Evolutionary conservation across 2,797 vertebrate genomes (phyloP), one percentile per base, ranked within the genome.

Genomic region (Sebastiscus tertius): DNA sequence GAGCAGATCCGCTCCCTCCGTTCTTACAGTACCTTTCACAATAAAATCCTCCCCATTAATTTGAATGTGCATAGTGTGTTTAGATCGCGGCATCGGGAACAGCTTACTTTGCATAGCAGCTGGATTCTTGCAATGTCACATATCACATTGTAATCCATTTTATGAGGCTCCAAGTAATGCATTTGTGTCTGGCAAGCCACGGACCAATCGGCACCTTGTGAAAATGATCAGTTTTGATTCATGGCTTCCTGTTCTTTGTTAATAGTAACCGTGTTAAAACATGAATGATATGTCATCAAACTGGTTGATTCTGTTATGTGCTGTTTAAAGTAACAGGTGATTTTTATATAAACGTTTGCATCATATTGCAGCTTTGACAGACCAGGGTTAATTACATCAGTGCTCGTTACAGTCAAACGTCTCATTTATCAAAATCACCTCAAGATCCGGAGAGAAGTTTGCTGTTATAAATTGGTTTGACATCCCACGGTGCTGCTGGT

Each of bases 391-490:
- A 72, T 52, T 36, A 5, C 26, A 39, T 71, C 33, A 8, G 27
- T 22, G 36, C 6, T 63, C 34, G 8, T 13, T 68, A 67, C 18
- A 3, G 31, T 63, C 58, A 27, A 34, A 66, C 29, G 14, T 63
- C 13, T 65, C 16, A 12, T 72, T 75, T 54, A 22, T 61, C 72
- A 74, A 64, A 79, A 63, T 42, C 46, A 33, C 55, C 58, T 64
- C 1, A 0, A 36, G 66, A 72, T 60, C 60, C 72, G 0, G 56
- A 12, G 52, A 68, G 27, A 71, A 2, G 8, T 65, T 79, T 69
- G 27, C 72, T 55, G 55, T 65, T 10, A 52, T 70, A 39, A 83
- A 72, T 56, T 14, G 52, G 73, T 72, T 16, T 16, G 69, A 65
- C 79, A 6, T 75, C 74, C 49, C 55, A 8, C 46, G 0, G 39